Evolutionary conservation across 2,888 invertebrate genomes (phyloP), one percentile per base, ranked within the genome.

Genomic region (Trilocha varians): DNA sequence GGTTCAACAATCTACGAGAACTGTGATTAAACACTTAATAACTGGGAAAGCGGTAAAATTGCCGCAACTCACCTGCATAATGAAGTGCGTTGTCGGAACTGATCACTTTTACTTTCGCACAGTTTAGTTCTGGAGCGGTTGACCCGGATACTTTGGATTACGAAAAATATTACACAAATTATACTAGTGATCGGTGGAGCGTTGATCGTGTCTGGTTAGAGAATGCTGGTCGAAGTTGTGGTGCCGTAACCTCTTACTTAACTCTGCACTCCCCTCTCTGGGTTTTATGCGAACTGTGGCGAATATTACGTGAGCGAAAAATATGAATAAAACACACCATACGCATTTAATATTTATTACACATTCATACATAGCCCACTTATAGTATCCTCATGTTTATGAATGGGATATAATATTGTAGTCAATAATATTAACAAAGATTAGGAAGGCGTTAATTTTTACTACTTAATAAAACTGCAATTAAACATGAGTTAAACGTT

Each of bases 241-340:
- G 68, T 82, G 78, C 73, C 66, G 77, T 82, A 84, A 85, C 79
- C 70, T 76, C 82, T 84, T 84, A 84, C 83, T 78, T 78, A 84
- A 84, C 75, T 60, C 53, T 40, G 42, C 59, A 58, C 65, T 62
- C 72, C 71, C 69, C 64, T 40, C 65, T 63, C 54, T 62, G 38
- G 43, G 43, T 48, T 47, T 50, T 42, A 49, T 48, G 43, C 49
- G 51, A 43, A 36, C 40, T 45, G 44, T 47, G 53, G 49, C 40
- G 38, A 17, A 42, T 45, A 57, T 66, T 66, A 65, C 66, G 66
- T 65, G 60, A 65, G 38, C 56, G 45, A 44, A 37, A 41, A 43
- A 41, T 45, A 46, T 43, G 52, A 59, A 57, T 58, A 53, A 61
- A 61, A 60, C 54, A 49, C 42, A 58, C 52, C 50, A 53, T 47